Evolutionary conservation across 2,888 invertebrate species (phyloP).

Genomic region (Brenthis hecate): DNA sequence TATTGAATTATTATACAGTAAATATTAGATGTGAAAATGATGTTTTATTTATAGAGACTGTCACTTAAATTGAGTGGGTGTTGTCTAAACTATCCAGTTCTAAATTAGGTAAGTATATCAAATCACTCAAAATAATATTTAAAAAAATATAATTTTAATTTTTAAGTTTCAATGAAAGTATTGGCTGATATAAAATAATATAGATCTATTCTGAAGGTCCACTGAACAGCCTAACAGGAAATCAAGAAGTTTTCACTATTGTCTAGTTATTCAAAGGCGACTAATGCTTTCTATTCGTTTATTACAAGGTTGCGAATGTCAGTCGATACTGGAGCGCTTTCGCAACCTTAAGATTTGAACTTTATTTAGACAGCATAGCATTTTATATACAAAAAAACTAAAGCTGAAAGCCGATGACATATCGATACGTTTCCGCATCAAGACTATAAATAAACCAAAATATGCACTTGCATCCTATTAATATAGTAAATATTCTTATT

Average conservation of each 20-base stretch:
- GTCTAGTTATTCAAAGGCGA: constrained; percentile 60
- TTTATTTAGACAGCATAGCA: constrained; percentile 61
- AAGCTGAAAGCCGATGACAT: constrained; percentile 71
- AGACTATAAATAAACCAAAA: constrained; percentile 76
- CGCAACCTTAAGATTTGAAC: constrained; percentile 70
- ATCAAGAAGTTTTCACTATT: constrained; percentile 63
- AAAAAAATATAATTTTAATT: not conserved
- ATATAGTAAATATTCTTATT: constrained; percentile 17
- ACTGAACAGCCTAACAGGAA: constrained; percentile 54
- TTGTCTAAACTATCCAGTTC: constrained; percentile 39
- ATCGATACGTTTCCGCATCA: constrained; percentile 73
- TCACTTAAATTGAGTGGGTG: constrained; percentile 41
- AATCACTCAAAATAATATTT: constrained; percentile 24
- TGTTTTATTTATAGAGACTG: constrained; percentile 29
- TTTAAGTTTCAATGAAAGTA: not conserved
- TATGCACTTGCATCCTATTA: constrained; percentile 54
- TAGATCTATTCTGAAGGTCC: constrained; percentile 17
- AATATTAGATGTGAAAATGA: constrained; percentile 8
- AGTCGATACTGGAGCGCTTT: constrained; percentile 71
- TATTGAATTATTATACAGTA: not conserved
- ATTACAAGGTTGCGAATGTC: constrained; percentile 74
- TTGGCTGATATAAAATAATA: not conserved
- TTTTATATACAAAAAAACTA: constrained; percentile 67
- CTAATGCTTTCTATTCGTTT: constrained; percentile 73
- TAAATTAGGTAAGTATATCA: constrained; percentile 31